Conservation (phyloP, 1,140 invertebrate genomes). For the Wiebesia pumilae region DNA sequence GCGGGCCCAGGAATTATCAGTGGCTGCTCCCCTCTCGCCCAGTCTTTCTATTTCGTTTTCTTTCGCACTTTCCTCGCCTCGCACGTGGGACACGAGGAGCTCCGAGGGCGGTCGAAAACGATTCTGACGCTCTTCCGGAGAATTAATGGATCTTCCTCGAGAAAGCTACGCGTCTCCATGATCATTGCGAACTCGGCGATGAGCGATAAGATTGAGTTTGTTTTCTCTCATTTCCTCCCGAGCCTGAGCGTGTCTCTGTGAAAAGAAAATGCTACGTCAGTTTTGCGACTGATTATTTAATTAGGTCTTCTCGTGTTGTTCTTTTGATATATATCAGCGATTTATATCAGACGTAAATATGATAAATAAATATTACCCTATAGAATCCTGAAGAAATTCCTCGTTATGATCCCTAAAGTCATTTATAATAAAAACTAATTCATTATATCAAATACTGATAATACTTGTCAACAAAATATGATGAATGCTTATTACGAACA, state of each 20-base stretch:
- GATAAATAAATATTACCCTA: neutral
- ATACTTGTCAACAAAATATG: too few relatives aligned
- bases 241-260: neutral
- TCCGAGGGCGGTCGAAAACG: neutral
- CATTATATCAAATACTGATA: neutral
- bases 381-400: neutral
- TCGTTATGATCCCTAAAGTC: neutral
- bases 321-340: neutral
- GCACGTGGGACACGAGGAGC: neutral
- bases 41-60: neutral
- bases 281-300: slow-evolving; percentile 10
- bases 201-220: slow-evolving; percentile 30
- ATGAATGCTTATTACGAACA: too few relatives aligned
- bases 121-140: neutral
- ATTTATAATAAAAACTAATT: neutral
- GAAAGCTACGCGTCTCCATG: slow-evolving; percentile 15
- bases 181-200: slow-evolving; percentile 11
- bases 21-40: neutral
- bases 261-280: neutral
- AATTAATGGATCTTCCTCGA: slow-evolving; percentile 41
- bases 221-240: neutral
- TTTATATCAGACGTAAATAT: neutral
- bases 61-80: neutral
- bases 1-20: slow-evolving; percentile 22
- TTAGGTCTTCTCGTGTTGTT: neutral